Base-by-base conservation (phyloP, 1,140 invertebrate genomes). In the Araneus ventricosus region DNA sequence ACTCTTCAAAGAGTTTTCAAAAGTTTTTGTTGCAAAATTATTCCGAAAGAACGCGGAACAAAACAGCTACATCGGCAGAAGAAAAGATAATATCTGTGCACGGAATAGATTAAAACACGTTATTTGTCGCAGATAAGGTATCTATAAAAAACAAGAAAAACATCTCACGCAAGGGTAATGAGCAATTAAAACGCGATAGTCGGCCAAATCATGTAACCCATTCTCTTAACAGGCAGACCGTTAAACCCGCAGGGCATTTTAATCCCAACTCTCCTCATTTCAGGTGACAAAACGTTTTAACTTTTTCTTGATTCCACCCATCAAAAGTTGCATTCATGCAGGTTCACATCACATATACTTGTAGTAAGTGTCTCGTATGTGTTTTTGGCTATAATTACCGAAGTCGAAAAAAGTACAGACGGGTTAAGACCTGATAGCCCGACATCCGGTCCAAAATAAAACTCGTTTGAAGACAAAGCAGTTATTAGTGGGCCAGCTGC, bases 41-140 rank as follows among this genome's bases (percentile, higher is more conserved):
- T 84, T 52, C 22, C 30, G 22, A 84, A 84, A 84, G 82, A 84
- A 84, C 82, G 82, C 82, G 82, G 82, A 84, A 84, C 70, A 75
- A 57, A 57, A 2, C 45, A 17, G 17, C 10, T 17, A 17, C 82
- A 1, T 8, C 20, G 27, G 5, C 82, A 84, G 27, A 14, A 30
- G 4, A 84, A 27, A 24, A 84, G 82, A 84, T 84, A 57, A 27
- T 8, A 84, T 57, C 82, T 27, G 6, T 10, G 24, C 39, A 22
- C 41, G 27, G 10, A 57, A 57, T 41, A 52, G 39, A 1, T 52
- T 30, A 37, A 84, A 57, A 52, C 45, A 57, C 24, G 82, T 34
- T 27, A 30, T 30, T 17, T 22, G 75, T 27, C 20, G 41, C 1
- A n/a, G 24, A 4, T 27, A 57, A 52, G 45, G 17, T 52, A 8